Evolutionary conservation across 2,797 vertebrate genomes (phyloP).

Genomic region (Muscicapa striata): DNA sequence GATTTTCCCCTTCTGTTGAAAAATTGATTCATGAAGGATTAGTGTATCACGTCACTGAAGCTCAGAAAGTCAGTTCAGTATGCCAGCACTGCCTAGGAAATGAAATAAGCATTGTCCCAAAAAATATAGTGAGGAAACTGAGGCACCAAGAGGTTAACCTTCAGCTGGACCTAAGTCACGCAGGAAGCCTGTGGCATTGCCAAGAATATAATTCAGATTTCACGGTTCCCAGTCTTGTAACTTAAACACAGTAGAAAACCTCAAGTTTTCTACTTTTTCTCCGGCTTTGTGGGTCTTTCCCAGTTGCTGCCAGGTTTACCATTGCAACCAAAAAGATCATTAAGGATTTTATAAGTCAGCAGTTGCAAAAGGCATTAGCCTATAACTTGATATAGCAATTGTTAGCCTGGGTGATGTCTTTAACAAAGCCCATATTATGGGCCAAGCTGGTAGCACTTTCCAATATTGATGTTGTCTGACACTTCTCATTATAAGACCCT

Average conservation of each 20-base stretch:
- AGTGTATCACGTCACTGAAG: background rate
- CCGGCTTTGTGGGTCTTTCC: conserved; percentile 14
- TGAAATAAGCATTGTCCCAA: background rate
- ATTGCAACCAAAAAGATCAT: conserved; percentile 30
- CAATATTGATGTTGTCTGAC: conserved; percentile 30
- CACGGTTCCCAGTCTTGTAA: conserved; percentile 22
- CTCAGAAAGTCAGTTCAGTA: background rate
- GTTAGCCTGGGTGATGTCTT: conserved; percentile 17
- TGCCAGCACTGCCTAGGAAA: background rate
- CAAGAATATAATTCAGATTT: conserved; percentile 42
- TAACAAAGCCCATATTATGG: conserved; percentile 54
- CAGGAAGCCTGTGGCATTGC: background rate
- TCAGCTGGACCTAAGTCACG: background rate
- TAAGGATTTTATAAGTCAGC: conserved; percentile 49
- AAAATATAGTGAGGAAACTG: background rate
- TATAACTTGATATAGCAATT: conserved; percentile 40
- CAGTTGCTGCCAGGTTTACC: conserved; percentile 32
- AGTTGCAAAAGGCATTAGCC: conserved; percentile 55
- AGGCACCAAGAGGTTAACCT: conserved; percentile 37
- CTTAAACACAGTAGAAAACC: background rate
- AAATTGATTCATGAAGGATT: background rate
- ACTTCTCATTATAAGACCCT: conserved; percentile 38
- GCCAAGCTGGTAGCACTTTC: conserved; percentile 47
- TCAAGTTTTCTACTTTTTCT: conserved; percentile 12
- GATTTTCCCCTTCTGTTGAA: background rate